These are phyloP conservation scores for Monochamus saltuarius DNA, from an alignment of 1,140 invertebrate genomes.

Conservation along the genomic window DNA sequence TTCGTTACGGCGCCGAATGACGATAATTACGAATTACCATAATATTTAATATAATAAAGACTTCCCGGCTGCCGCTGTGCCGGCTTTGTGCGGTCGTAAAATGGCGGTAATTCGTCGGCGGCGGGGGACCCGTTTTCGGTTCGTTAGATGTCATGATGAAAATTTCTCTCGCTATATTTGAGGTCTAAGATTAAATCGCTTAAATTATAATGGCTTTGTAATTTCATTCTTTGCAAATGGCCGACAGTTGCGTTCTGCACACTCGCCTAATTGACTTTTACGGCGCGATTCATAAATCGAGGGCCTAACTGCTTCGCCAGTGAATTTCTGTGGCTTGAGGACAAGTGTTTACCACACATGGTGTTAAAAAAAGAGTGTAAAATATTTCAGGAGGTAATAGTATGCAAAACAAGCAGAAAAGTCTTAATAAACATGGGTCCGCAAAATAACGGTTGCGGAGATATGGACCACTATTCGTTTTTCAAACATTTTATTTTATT, in stretches of 20 bases:
- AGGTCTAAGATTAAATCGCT: slow-evolving; percentile 43
- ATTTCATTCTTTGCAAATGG: slow-evolving; percentile 35
- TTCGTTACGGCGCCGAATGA: slow-evolving; percentile 23
- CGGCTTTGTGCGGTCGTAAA: slow-evolving; percentile 38
- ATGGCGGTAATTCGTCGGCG: slow-evolving; percentile 43
- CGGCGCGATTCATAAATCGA: too few species aligned
- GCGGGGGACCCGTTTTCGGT: slow-evolving; percentile 38
- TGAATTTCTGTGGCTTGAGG: too few species aligned
- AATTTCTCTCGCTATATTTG: slow-evolving; percentile 36
- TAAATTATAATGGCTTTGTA: slow-evolving; percentile 42
- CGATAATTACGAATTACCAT: slow-evolving; percentile 39
- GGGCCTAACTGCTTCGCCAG: too few species aligned
- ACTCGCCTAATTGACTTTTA: slow-evolving; percentile 35
- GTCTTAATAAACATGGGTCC: too few species aligned
- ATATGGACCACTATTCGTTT: too few species aligned
- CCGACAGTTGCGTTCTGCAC: slow-evolving; percentile 23
- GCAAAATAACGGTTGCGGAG: too few species aligned
- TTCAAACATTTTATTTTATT: too few species aligned
- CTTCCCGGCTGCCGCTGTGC: slow-evolving; percentile 25
- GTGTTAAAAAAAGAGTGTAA: too few species aligned
- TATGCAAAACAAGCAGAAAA: too few species aligned
- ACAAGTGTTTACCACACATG: too few species aligned
- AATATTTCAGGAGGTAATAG: too few species aligned
- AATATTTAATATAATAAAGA: slow-evolving; percentile 39
- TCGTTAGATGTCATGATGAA: slow-evolving; percentile 44